Evolutionary conservation across 2,113 vertebrate species (phyloP).

Genomic region (Prolemur simus): DNA sequence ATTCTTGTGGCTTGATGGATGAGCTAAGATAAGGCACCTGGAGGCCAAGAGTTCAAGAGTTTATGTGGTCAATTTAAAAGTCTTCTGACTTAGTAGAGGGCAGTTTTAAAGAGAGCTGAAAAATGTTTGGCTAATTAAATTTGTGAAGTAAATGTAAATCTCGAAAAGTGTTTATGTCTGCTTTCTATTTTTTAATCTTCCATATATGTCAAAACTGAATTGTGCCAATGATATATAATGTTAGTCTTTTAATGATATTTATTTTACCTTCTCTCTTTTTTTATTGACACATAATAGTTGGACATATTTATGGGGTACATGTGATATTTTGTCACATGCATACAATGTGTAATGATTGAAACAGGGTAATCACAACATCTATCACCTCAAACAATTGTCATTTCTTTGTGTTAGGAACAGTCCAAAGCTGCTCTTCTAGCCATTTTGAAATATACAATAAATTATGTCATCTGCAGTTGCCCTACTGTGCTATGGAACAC

Average conservation of each 20-base stretch:
- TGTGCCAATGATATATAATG: neutral
- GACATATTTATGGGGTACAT: neutral
- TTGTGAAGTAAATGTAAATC: constrained; percentile 7
- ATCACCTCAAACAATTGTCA: neutral
- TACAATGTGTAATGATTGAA: neutral
- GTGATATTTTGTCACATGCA: neutral
- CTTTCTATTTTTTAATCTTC: neutral
- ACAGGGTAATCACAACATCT: neutral
- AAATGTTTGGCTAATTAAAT: constrained; percentile 12
- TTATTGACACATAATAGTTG: neutral
- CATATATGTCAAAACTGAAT: neutral
- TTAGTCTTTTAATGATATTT: neutral
- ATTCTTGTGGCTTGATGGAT: neutral
- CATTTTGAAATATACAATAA: neutral
- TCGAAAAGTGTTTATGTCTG: neutral
- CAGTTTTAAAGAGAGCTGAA: neutral
- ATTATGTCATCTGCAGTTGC: neutral
- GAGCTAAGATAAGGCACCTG: neutral
- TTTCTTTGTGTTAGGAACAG: neutral
- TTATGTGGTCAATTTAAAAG: neutral
- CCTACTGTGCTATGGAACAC: neutral
- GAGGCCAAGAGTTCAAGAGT: neutral
- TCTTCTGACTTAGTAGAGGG: neutral
- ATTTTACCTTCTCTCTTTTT: neutral
- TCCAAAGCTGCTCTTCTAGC: neutral